Conservation (phyloP, 2,888 invertebrate genomes). For the Vanessa cardui region DNA sequence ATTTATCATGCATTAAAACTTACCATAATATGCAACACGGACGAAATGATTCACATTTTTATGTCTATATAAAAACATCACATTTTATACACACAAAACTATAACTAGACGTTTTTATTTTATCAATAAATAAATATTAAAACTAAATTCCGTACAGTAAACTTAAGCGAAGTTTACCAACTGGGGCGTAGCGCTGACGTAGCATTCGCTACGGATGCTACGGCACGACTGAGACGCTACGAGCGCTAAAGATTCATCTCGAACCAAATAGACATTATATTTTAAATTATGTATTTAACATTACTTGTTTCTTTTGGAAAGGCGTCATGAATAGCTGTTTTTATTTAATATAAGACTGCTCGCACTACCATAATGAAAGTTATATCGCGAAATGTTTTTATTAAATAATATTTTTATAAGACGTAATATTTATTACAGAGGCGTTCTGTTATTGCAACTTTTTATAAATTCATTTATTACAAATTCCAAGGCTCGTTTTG, state of each 20-base stretch:
- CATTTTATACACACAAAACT: neutral
- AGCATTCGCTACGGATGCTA: constrained; percentile 40
- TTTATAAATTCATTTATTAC: too few species aligned
- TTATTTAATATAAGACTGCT: too few species aligned
- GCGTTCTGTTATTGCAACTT: too few species aligned
- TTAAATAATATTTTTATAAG: too few species aligned
- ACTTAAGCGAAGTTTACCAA: constrained; percentile 29
- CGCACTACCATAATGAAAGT: too few species aligned
- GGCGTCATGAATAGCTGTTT: too few species aligned
- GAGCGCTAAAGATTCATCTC: constrained; percentile 5
- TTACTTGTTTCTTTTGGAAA: neutral
- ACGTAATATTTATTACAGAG: too few species aligned
- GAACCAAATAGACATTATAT: neutral
- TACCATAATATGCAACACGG: constrained; percentile 4
- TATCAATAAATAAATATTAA: neutral
- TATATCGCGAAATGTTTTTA: too few species aligned
- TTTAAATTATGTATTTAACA: too few species aligned
- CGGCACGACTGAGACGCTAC: constrained; percentile 35
- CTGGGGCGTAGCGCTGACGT: constrained; percentile 27
- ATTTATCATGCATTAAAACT: neutral
- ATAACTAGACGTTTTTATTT: neutral
- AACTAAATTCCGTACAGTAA: constrained; percentile 11
- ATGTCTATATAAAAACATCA: constrained; percentile 1
- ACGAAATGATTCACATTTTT: neutral
- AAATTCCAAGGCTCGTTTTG: too few species aligned